Evolutionary conservation across 2,888 invertebrate genomes (phyloP).

Genomic region (Rotaria macrura): DNA sequence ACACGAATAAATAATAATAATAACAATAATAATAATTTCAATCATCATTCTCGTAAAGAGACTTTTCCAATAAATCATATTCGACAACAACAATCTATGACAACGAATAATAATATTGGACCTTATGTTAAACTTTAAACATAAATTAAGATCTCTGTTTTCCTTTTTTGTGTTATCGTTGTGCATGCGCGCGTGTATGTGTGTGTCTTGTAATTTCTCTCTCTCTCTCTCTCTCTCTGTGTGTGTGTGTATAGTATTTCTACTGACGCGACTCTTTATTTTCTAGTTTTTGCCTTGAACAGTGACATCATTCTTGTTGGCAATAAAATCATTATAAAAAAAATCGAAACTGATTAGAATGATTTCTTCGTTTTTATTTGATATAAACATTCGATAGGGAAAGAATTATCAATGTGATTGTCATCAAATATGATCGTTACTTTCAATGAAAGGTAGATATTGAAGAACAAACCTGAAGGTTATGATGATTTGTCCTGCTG

Average conservation of each 20-base stretch:
- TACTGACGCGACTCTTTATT: not conserved
- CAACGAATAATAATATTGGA: not conserved
- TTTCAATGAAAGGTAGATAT: not conserved
- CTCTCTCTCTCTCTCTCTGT: too few species aligned
- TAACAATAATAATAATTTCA: not conserved
- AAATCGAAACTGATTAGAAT: not conserved
- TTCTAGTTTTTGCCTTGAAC: not conserved
- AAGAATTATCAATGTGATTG: not conserved
- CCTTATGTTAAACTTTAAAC: not conserved
- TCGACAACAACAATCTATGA: not conserved
- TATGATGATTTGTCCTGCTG: not conserved
- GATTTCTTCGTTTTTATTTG: not conserved
- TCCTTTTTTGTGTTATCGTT: not conserved
- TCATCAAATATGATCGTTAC: not conserved
- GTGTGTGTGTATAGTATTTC: not conserved
- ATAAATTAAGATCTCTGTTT: not conserved
- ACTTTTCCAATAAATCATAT: not conserved
- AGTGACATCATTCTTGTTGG: conserved; percentile 8
- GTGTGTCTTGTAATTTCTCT: too few species aligned
- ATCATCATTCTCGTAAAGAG: not conserved
- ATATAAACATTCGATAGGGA: not conserved
- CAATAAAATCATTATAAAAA: not conserved
- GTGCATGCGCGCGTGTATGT: not conserved
- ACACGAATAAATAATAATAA: not conserved
- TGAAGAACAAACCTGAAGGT: not conserved